These are phyloP conservation scores for Poecilus cupreus DNA, from an alignment of 2,888 invertebrate species.

Conservation along the genomic window DNA sequence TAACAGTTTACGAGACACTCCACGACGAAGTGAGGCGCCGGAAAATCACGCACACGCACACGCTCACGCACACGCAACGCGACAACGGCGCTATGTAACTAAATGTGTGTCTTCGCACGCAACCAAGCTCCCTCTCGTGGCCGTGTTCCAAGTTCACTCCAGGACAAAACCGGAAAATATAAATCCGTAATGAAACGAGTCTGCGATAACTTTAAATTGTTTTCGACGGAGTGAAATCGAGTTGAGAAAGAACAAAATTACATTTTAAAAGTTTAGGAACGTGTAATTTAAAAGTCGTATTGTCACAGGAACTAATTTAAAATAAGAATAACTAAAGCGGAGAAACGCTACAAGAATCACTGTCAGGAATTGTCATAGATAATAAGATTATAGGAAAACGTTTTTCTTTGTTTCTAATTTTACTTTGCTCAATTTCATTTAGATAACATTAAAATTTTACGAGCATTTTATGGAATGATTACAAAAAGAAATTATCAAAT, in stretches of 20 bases:
- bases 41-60: neutral
- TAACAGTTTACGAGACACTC: neutral
- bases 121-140: neutral
- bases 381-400: too few relatives aligned
- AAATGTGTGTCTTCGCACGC: slow-evolving; percentile 3
- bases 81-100: neutral
- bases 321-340: neutral
- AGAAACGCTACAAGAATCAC: too few relatives aligned
- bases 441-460: too few relatives aligned
- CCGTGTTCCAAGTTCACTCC: neutral
- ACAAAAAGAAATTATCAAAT: too few relatives aligned
- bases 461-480: too few relatives aligned
- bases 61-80: neutral
- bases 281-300: slow-evolving; percentile 38
- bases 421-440: too few relatives aligned
- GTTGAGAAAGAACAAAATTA: slow-evolving; percentile 25
- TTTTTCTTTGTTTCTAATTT: too few relatives aligned
- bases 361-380: too few relatives aligned
- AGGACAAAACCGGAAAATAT: slow-evolving; percentile 35
- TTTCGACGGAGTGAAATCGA: slow-evolving; percentile 28
- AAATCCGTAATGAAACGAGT: slow-evolving; percentile 33
- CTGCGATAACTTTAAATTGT: slow-evolving; percentile 34
- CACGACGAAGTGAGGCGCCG: neutral
- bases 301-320: neutral
- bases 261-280: slow-evolving; percentile 16